These are phyloP conservation scores for Pachycephus smyrnensis DNA, from an alignment of 2,888 invertebrate species.

Conservation along the genomic window DNA sequence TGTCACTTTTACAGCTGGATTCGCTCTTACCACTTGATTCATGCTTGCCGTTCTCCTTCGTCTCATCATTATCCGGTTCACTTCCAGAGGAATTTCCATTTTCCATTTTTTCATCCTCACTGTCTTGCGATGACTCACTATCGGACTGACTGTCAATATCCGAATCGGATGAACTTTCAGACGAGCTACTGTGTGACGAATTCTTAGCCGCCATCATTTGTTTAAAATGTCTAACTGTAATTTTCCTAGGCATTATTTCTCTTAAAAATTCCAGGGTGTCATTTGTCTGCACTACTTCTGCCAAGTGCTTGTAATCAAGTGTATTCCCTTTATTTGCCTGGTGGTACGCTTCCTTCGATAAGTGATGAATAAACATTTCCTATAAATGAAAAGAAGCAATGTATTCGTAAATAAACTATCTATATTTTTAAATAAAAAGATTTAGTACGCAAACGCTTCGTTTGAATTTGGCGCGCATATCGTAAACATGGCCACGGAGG, in stretches of 20 bases:
- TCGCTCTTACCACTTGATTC: conserved; percentile 51
- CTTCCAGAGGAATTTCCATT: conserved; percentile 48
- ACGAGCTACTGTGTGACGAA: conserved; percentile 32
- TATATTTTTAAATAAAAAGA: too few species aligned
- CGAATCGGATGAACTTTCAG: conserved; percentile 57
- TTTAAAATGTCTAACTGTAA: conserved; percentile 77
- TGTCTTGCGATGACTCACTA: conserved; percentile 51
- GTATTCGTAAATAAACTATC: not conserved
- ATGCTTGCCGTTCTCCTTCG: conserved; percentile 54
- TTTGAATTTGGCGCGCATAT: not conserved
- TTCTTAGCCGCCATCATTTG: conserved; percentile 75
- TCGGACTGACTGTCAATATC: conserved; percentile 61
- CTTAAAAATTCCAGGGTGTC: conserved; percentile 77
- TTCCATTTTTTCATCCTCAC: conserved; percentile 34
- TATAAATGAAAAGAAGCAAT: conserved; percentile 44
- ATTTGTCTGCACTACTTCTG: conserved; percentile 77
- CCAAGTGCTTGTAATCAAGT: conserved; percentile 78
- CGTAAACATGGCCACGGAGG: not conserved
- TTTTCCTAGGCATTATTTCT: conserved; percentile 81
- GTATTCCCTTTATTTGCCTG: conserved; percentile 69
- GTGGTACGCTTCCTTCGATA: conserved; percentile 74
- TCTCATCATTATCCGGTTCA: conserved; percentile 42
- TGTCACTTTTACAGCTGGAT: conserved; percentile 52
- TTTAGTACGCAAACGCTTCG: not conserved
- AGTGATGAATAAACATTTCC: conserved; percentile 78